These are phyloP conservation scores for Phallusia fumigata DNA, from an alignment of 23 tunicate species.

Conservation along the genomic window DNA sequence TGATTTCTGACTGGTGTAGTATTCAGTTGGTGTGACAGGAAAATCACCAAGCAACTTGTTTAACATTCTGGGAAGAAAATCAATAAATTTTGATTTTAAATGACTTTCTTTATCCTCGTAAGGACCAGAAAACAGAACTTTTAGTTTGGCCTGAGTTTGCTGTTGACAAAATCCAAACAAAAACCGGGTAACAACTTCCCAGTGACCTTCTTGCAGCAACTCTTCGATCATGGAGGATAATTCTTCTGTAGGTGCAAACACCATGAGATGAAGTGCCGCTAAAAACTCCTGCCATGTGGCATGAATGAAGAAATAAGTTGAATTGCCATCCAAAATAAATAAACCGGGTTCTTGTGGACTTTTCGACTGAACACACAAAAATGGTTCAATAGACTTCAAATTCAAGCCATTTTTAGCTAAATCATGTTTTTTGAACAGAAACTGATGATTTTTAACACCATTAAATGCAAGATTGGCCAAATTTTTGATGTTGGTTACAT, in stretches of 20 bases:
- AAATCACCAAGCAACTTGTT: background rate
- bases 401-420: background rate
- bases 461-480: background rate
- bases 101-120: background rate
- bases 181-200: background rate
- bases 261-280: constrained; percentile 1
- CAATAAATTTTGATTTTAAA: background rate
- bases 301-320: background rate
- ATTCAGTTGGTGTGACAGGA: background rate
- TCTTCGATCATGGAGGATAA: background rate
- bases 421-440: background rate
- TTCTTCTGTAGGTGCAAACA: background rate
- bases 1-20: too few relatives aligned
- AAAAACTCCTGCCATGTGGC: constrained; percentile 11
- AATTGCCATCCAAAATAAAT: background rate
- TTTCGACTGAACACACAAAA: background rate
- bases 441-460: background rate
- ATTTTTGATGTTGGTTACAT: background rate
- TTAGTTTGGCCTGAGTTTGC: background rate
- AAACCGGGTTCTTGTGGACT: background rate
- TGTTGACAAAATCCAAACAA: background rate
- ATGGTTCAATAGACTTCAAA: background rate
- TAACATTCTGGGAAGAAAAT: too few relatives aligned
- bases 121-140: background rate
- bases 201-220: background rate